Conservation (phyloP, 2,888 invertebrate species). For the Phalangium opilio region DNA sequence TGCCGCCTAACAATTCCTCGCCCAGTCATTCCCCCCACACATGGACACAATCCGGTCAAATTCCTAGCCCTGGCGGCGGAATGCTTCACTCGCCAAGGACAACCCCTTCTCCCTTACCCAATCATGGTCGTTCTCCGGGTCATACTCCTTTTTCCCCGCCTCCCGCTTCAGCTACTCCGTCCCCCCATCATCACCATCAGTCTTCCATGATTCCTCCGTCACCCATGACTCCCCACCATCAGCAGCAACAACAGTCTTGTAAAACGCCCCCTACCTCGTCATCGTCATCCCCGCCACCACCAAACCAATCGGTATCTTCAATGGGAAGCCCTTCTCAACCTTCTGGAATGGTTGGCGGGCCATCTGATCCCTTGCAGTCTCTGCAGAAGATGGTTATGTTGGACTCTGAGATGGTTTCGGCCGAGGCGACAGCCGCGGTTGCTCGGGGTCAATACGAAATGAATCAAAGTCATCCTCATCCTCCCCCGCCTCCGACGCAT, state of each 20-base stretch:
- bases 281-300: conserved; percentile 7
- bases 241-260: conserved; percentile 6
- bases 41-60: conserved; percentile 17
- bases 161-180: conserved; percentile 10
- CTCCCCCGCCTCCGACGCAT: conserved; percentile 2
- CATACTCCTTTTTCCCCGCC: conserved; percentile 15
- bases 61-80: conserved; percentile 12
- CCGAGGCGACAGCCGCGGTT: conserved; percentile 10
- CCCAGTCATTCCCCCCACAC: conserved; percentile 15
- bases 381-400: conserved; percentile 24
- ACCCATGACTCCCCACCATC: conserved; percentile 10
- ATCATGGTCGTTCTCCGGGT: conserved; percentile 14
- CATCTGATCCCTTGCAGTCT: conserved; percentile 22
- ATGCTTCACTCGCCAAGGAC: conserved; percentile 19
- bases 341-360: conserved; percentile 1
- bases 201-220: conserved; percentile 6
- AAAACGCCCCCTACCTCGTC: conserved; percentile 11
- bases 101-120: conserved; percentile 19
- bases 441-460: conserved; percentile 16
- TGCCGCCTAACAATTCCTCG: conserved; percentile 7
- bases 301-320: not conserved
- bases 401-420: conserved; percentile 18
- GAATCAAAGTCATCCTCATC: conserved; percentile 10
- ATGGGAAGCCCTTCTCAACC: conserved; percentile 4
- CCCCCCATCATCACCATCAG: conserved; percentile 9